Evolutionary conservation across 2,113 vertebrate genomes (phyloP), one percentile per base, ranked within the genome.

Genomic region (Syrrhaptes paradoxus): DNA sequence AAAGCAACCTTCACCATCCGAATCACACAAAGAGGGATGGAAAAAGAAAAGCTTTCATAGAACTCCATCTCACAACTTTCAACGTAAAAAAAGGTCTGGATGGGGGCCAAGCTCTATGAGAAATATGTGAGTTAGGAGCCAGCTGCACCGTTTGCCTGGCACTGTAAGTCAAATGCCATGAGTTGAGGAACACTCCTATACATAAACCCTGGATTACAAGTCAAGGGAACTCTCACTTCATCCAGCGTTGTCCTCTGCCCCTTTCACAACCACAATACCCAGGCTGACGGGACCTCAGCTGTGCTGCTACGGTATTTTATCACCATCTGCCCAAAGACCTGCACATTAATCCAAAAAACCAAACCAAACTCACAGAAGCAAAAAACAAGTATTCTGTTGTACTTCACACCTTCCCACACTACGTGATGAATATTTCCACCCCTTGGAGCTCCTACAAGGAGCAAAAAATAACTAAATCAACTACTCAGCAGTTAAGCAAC

Each of bases 251-350:
- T 45, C 38, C 48, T 68, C 74, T 28, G 16, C 26, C 19, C 34
- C 48, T 81, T 76, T 41, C 24, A 48, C 34, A 32, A 24, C 18
- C 76, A 25, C n/a, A 66, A 18, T 7, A 46, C 4, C 25, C 46
- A 55, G 11, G 21, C 18, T 48, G 61, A 46, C 16, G 34, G 34
- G 28, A 48, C 20, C 22, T 73, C 41, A 66, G 3, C n/a, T 10
- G 14, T 3, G 4, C 24, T 36, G 46, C 43, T 32, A 3, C 1
- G 16, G 25, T 12, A 10, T 91, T 93, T 85, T 4, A 67, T 15
- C 62, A 48, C 0, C 0, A 13, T 31, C 26, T 68, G 43, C 34
- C 66, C 17, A 19, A 17, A 73, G 11, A 22, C 12, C 48, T 75
- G 6, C 4, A 38, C 9, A 7, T 52, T 34, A n/a, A 85, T 28